These are phyloP conservation scores for Euthynnus affinis DNA, from an alignment of 2,797 vertebrate genomes.

Conservation along the genomic window DNA sequence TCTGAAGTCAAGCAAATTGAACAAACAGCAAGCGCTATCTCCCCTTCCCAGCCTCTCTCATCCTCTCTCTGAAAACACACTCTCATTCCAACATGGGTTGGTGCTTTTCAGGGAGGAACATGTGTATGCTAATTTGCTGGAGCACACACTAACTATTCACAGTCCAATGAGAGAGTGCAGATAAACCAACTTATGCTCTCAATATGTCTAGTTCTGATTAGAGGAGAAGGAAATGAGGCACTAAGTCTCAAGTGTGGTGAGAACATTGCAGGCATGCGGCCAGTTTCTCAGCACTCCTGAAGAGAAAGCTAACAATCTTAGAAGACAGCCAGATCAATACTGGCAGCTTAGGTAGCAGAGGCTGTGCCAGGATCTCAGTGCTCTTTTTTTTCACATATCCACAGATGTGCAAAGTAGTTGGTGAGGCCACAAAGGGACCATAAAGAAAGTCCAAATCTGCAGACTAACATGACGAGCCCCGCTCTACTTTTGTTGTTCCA, in stretches of 20 bases:
- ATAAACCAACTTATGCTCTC: constrained; percentile 72
- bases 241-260: constrained; percentile 42
- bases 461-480: constrained; percentile 46
- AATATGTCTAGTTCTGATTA: constrained; percentile 74
- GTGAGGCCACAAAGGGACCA: constrained; percentile 35
- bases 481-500: constrained; percentile 43
- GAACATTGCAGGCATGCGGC: constrained; percentile 52
- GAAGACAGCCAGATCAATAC: constrained; percentile 61
- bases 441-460: constrained; percentile 39
- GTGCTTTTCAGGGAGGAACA: constrained; percentile 68
- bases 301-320: constrained; percentile 46
- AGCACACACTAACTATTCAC: constrained; percentile 64
- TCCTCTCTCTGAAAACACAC: constrained; percentile 45
- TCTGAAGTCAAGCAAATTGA: constrained; percentile 77
- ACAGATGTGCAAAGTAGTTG: constrained; percentile 52
- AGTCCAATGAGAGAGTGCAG: constrained; percentile 72
- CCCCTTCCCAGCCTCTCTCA: constrained; percentile 47
- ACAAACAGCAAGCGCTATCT: constrained; percentile 75
- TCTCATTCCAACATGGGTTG: constrained; percentile 54
- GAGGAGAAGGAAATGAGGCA: constrained; percentile 73
- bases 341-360: constrained; percentile 39
- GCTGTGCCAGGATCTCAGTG: constrained; percentile 31
- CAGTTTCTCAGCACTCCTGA: constrained; percentile 58
- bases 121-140: constrained; percentile 72
- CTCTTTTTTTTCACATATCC: constrained; percentile 40